Base-by-base conservation (phyloP, 2,113 vertebrate species). In the Myiagra hebetior region DNA sequence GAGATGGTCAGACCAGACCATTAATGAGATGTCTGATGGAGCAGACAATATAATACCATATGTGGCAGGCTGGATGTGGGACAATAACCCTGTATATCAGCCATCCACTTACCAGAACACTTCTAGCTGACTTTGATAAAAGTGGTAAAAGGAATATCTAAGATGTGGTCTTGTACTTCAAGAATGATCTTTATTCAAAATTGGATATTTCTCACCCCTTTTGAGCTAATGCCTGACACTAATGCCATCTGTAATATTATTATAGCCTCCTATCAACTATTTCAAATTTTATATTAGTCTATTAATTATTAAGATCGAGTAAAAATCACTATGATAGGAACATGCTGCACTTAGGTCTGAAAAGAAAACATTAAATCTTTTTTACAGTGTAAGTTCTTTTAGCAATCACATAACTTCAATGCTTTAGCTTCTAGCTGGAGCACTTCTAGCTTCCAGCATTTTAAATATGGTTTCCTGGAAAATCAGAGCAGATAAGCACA, bases 291-390 rank as follows among this genome's bases (percentile, higher is more conserved):
- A 49, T 85, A 50, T 74, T 57, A 39, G 15, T 50, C 59, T 27
- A 67, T 94, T 79, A 90, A 90, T 94, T 90, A 83, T 94, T 91
- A 79, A 90, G 42, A 67, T 50, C 31, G 17, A 80, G 41, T 73
- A 76, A 59, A 88, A 90, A 91, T 80, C 87, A 74, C 72, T 49
- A 5, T 49, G n/a, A 74, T 16, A 77, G 49, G 49, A 92, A 80
- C 22, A 65, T 42, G n/a, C 9, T 92, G 67, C 55, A 50, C 27
- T 82, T 53, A 56, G 16, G 26, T 68, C 50, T 83, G 85, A 53
- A 82, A 92, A 89, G 87, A 89, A 92, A 93, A 91, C 31, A 79
- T 52, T 75, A 70, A 67, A 65, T 79, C 57, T 82, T 94, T 56
- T 53, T 53, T 49, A 33, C 24, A 13, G 10, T 68, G 23, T 46